Percentiles rank a stretch among this genome's conserved stretches.
Evolutionary conservation across 2,888 invertebrate species (phyloP).

Genomic region (Coelopa pilipes): DNA sequence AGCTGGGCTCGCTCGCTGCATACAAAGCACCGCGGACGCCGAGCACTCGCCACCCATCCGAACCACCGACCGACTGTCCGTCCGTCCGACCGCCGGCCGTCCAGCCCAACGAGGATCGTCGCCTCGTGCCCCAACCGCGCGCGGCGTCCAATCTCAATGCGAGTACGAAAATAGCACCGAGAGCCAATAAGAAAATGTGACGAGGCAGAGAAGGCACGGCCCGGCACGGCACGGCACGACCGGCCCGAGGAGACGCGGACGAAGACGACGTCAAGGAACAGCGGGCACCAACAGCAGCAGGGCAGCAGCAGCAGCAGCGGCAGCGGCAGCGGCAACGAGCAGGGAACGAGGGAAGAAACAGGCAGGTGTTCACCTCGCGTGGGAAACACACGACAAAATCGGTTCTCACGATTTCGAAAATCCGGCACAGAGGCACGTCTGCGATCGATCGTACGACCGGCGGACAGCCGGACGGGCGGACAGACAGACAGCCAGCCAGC

Average conservation of each 20-base stretch:
- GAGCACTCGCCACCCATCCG: slow-evolving; percentile 32
- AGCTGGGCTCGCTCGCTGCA: not conserved
- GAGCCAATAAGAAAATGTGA: slow-evolving; percentile 13
- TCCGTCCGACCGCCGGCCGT: no score
- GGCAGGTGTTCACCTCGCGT: slow-evolving; percentile 68
- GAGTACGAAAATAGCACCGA: slow-evolving; percentile 11
- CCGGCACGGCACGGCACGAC: no score
- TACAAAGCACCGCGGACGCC: slow-evolving; percentile 8
- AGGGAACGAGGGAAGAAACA: slow-evolving; percentile 34
- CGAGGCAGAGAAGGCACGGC: no score
- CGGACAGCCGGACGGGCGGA: slow-evolving; percentile 11
- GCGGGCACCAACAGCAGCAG: slow-evolving; percentile 4
- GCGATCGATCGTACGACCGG: slow-evolving; percentile 35
- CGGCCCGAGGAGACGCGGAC: not conserved
- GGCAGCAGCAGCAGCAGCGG: not conserved
- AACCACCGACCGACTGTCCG: not conserved
- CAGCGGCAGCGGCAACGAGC: not conserved
- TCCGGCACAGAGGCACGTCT: slow-evolving; percentile 51
- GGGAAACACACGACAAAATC: slow-evolving; percentile 68
- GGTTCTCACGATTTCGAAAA: no score
- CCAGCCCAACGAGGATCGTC: slow-evolving; percentile 20
- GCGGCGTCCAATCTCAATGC: slow-evolving; percentile 3
- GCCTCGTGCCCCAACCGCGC: slow-evolving; percentile 26
- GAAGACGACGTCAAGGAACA: slow-evolving; percentile 16
- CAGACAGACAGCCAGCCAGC: not conserved